Conservation (phyloP, 2,797 vertebrate genomes). For the Rhinoraja longicauda region DNA sequence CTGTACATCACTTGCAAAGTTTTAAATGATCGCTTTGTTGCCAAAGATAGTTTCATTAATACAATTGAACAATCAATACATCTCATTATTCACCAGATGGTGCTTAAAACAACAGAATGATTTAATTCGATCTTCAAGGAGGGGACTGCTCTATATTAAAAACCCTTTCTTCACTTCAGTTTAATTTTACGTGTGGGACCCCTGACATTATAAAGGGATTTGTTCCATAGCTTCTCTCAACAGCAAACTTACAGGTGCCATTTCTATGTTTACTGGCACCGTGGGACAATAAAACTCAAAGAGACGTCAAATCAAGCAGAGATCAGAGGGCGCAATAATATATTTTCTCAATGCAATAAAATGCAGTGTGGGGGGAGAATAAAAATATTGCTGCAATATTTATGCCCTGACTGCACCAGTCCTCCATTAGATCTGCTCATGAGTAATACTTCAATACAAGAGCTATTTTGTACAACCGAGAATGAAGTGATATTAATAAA, state of each 20-base stretch:
- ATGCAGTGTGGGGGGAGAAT: neutral
- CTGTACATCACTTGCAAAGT: neutral
- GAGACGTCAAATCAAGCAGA: conserved; percentile 30
- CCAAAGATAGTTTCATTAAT: conserved; percentile 22
- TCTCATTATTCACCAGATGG: neutral
- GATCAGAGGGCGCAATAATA: conserved; percentile 31
- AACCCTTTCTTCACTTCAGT: conserved; percentile 1
- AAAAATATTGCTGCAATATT: conserved; percentile 23
- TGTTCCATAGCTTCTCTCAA: conserved; percentile 30
- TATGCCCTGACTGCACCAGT: neutral
- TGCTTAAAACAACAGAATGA: neutral
- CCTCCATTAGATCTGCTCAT: neutral
- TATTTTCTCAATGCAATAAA: conserved; percentile 37
- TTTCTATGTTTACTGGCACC: conserved; percentile 9
- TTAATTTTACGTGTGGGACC: conserved; percentile 38
- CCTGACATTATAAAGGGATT: conserved; percentile 36
- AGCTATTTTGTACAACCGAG: conserved; percentile 6
- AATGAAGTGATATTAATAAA: conserved; percentile 11
- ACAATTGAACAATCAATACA: conserved; percentile 10
- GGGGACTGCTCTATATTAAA: neutral
- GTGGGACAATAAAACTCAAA: conserved; percentile 34
- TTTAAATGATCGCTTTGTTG: conserved; percentile 25
- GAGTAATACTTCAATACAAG: neutral
- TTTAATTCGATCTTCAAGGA: neutral
- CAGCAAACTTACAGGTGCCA: conserved; percentile 34